These are phyloP conservation scores for Phyto melanocephala DNA, from an alignment of 2,888 invertebrate species.

Conservation along the genomic window DNA sequence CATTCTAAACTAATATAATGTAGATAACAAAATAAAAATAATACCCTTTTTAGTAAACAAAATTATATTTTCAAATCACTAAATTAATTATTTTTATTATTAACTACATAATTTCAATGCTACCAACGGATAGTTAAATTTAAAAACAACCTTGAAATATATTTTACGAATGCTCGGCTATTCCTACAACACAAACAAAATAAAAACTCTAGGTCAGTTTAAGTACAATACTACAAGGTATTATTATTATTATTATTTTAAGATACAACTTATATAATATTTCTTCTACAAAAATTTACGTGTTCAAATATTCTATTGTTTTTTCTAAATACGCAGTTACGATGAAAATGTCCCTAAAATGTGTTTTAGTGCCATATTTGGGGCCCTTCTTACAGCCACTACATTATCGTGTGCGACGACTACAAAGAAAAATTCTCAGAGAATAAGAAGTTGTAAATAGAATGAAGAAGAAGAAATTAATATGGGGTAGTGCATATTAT, in stretches of 20 bases:
- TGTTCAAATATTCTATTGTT: slow-evolving; percentile 31
- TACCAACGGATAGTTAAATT: slow-evolving; percentile 3
- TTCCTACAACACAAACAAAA: neutral
- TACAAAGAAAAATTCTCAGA: slow-evolving; percentile 29
- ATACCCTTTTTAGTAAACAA: no score
- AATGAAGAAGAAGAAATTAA: neutral
- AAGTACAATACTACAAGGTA: neutral
- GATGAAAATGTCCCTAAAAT: slow-evolving; percentile 21
- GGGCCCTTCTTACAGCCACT: slow-evolving; percentile 22
- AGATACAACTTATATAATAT: neutral
- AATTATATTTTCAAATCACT: no score
- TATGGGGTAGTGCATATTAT: neutral
- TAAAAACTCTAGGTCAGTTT: slow-evolving; percentile 41
- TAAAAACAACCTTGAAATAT: slow-evolving; percentile 28
- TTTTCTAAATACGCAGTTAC: slow-evolving; percentile 32
- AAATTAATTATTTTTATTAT: no score
- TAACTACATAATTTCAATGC: no score
- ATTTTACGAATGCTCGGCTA: slow-evolving; percentile 11
- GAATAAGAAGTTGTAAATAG: slow-evolving; percentile 1
- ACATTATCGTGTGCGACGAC: neutral
- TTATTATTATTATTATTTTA: slow-evolving; percentile 1
- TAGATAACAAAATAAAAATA: no score
- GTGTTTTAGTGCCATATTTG: slow-evolving; percentile 26
- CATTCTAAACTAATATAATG: no score
- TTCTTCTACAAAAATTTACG: slow-evolving; percentile 21